Conservation (phyloP, 2,797 vertebrate species). For the Dendrocincla fuliginosa region DNA sequence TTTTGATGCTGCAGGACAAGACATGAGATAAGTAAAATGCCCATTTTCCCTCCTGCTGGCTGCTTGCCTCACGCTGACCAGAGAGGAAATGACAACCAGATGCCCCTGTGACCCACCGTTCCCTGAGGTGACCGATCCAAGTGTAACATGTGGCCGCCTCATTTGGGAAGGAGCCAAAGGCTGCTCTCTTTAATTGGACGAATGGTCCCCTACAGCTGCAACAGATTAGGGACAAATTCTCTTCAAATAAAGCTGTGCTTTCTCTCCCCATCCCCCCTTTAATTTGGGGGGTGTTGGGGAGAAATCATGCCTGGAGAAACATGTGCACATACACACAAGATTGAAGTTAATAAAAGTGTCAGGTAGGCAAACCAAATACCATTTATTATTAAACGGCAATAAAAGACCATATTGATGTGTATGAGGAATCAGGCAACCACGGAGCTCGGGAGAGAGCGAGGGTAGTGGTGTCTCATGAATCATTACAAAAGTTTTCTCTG, state of each 20-base stretch:
- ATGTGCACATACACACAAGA: neutral
- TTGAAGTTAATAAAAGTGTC: slow-evolving; percentile 71
- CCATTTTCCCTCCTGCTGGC: slow-evolving; percentile 58
- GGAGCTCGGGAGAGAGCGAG: neutral
- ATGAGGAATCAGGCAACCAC: neutral
- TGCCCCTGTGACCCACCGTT: slow-evolving; percentile 76
- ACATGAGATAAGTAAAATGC: slow-evolving; percentile 30
- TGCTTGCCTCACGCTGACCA: slow-evolving; percentile 61
- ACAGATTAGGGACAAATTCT: slow-evolving; percentile 85
- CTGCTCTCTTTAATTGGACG: slow-evolving; percentile 84
- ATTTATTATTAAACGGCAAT: slow-evolving; percentile 57
- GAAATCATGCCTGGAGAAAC: slow-evolving; percentile 51
- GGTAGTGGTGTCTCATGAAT: slow-evolving; percentile 7
- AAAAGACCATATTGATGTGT: slow-evolving; percentile 40
- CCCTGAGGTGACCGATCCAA: slow-evolving; percentile 71
- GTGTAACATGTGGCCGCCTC: slow-evolving; percentile 87
- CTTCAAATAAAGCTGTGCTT: slow-evolving; percentile 73
- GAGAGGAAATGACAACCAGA: slow-evolving; percentile 85
- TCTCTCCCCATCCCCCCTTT: neutral
- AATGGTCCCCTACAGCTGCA: slow-evolving; percentile 86
- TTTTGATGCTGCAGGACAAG: slow-evolving; percentile 10
- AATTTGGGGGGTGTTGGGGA: neutral
- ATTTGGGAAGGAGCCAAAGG: slow-evolving; percentile 80
- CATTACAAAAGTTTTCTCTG: slow-evolving; percentile 36
- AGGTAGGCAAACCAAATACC: slow-evolving; percentile 63